Percentiles rank a stretch among this genome's conserved stretches.
Conservation (phyloP, 2,888 invertebrate genomes). For the Parnassius mnemosyne region DNA sequence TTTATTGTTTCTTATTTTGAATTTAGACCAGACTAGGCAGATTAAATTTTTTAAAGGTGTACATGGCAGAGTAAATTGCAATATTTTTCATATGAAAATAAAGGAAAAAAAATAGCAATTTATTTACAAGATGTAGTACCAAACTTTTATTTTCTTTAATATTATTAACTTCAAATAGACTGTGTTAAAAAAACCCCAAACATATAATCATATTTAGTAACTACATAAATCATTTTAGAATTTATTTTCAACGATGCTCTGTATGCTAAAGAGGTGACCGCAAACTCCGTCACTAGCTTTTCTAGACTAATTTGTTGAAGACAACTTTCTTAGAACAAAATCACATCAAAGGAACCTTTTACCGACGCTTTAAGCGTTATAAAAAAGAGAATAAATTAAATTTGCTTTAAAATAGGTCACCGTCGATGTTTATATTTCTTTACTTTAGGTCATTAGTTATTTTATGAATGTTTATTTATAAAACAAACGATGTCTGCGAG, state of each 20-base stretch:
- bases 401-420: conserved; percentile 14
- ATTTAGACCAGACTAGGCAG: too few species aligned
- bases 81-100: too few species aligned
- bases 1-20: too few species aligned
- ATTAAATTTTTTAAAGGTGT: too few species aligned
- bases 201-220: too few species aligned
- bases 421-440: conserved; percentile 2
- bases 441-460: conserved; percentile 7
- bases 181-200: too few species aligned
- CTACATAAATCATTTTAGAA: too few species aligned
- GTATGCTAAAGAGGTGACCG: conserved; percentile 4
- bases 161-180: too few species aligned
- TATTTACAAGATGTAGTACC: too few species aligned
- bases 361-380: conserved; percentile 8
- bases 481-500: conserved; percentile 2
- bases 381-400: conserved; percentile 20
- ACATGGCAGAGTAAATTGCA: too few species aligned
- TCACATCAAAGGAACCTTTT: conserved; percentile 9
- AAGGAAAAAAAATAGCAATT: too few species aligned
- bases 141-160: too few species aligned
- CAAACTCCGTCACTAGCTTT: neutral
- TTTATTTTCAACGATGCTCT: neutral
- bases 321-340: conserved; percentile 12
- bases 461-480: conserved; percentile 15
- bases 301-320: conserved; percentile 1